A percentile compares a stretch with the other conserved stretches of the same genome.
These are phyloP conservation scores for Agrochola lychnidis DNA, from an alignment of 2,888 invertebrate genomes.

Conservation along the genomic window DNA sequence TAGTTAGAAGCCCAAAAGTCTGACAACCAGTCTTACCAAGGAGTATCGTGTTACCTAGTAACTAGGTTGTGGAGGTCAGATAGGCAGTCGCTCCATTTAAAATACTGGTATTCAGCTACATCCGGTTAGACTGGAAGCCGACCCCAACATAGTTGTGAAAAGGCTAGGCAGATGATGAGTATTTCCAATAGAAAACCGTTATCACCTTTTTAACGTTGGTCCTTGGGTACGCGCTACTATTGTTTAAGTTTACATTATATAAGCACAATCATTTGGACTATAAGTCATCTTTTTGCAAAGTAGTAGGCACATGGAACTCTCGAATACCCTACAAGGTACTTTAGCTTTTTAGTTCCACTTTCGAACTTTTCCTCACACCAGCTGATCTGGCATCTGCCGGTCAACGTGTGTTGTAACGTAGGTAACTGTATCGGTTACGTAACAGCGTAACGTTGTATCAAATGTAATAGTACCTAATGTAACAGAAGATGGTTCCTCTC, in stretches of 20 bases:
- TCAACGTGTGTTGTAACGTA: slow-evolving; percentile 46
- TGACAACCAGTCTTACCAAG: too few species aligned
- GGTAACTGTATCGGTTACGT: slow-evolving; percentile 46
- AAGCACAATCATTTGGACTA: background rate
- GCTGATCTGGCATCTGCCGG: slow-evolving; percentile 26
- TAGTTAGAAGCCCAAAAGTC: too few species aligned
- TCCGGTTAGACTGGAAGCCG: too few species aligned
- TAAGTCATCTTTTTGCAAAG: background rate
- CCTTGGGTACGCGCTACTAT: background rate
- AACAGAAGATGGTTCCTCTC: slow-evolving; percentile 43
- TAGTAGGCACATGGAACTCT: background rate
- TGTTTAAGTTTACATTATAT: background rate
- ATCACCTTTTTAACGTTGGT: too few species aligned
- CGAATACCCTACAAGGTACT: background rate
- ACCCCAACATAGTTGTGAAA: too few species aligned
- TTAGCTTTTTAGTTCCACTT: slow-evolving; percentile 30
- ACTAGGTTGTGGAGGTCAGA: too few species aligned
- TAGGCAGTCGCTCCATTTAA: too few species aligned
- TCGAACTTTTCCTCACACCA: background rate
- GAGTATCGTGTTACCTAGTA: too few species aligned
- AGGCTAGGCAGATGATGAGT: too few species aligned
- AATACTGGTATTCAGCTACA: too few species aligned
- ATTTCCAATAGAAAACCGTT: background rate
- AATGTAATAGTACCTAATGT: slow-evolving; percentile 47
- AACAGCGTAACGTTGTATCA: slow-evolving; percentile 48